Evolutionary conservation across 2,888 invertebrate species (phyloP).

Genomic region (Habroteleia sp.): DNA sequence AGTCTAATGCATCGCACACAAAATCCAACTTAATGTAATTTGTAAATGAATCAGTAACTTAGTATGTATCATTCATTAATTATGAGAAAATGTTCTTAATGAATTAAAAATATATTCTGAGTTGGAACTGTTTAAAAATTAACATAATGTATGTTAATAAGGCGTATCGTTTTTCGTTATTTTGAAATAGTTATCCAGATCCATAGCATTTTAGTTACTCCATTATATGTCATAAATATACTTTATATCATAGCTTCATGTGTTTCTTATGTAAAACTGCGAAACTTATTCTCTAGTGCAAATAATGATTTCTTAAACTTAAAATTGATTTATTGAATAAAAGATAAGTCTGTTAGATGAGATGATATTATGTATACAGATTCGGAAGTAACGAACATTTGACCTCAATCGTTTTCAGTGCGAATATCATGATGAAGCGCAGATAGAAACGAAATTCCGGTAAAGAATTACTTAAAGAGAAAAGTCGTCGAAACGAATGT

Average conservation of each 20-base stretch:
- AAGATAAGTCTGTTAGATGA: constrained; percentile 40
- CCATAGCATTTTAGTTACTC: no score
- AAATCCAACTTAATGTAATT: constrained; percentile 9
- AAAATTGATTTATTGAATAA: constrained; percentile 17
- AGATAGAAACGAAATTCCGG: constrained; percentile 54
- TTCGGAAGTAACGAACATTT: constrained; percentile 66
- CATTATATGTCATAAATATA: no score
- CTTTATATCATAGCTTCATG: no score
- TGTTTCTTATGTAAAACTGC: no score
- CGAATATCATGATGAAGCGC: constrained; percentile 55
- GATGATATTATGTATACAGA: constrained; percentile 56
- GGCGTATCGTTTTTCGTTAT: no score
- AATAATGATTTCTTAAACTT: no score
- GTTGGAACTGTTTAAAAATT: no score
- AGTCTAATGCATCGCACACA: constrained; percentile 17
- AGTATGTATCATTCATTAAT: constrained; percentile 21
- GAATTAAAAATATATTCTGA: background rate
- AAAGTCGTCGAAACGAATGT: constrained; percentile 42
- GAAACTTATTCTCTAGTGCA: no score
- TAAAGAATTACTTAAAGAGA: constrained; percentile 45
- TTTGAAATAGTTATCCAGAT: no score
- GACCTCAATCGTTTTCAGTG: constrained; percentile 80
- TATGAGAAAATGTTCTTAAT: background rate
- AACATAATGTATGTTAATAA: background rate
- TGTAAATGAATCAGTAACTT: constrained; percentile 5